Conservation (phyloP, 2,888 invertebrate genomes). For the Drosophila phalerata region DNA sequence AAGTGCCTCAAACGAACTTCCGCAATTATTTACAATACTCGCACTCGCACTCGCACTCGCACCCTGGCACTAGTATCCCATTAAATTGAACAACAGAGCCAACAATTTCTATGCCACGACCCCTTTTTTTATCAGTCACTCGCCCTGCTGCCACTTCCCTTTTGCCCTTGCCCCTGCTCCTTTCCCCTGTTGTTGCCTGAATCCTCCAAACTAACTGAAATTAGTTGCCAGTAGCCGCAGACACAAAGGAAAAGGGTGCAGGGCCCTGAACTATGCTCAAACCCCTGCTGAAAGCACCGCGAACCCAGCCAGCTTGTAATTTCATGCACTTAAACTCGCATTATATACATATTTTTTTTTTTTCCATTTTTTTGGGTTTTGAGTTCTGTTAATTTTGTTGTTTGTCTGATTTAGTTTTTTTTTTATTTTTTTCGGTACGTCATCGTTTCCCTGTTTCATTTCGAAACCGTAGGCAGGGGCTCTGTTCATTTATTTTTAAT, state of each 20-base stretch:
- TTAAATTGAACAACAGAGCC: conserved; percentile 57
- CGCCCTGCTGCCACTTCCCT: background rate
- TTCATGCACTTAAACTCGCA: conserved; percentile 78
- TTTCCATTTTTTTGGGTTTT: conserved; percentile 34
- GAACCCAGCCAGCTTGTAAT: conserved; percentile 57
- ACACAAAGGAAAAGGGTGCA: conserved; percentile 45
- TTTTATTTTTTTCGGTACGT: conserved; percentile 52
- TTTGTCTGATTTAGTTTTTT: conserved; percentile 69
- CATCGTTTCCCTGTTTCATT: conserved; percentile 63
- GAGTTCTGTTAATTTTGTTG: conserved; percentile 69
- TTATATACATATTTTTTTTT: conserved; percentile 43
- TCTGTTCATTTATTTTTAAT: conserved; percentile 46
- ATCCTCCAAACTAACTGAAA: conserved; percentile 35
- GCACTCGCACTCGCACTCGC: conserved; percentile 30
- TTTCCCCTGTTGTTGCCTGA: background rate
- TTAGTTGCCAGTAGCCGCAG: conserved; percentile 41
- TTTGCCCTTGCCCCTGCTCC: conserved; percentile 1
- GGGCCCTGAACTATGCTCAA: conserved; percentile 8
- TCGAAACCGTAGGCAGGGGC: conserved; percentile 56
- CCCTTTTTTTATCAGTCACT: conserved; percentile 30
- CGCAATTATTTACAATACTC: conserved; percentile 78
- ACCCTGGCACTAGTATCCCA: conserved; percentile 47
- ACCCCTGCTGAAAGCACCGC: conserved; percentile 13
- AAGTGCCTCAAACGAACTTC: conserved; percentile 70
- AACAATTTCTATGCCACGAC: conserved; percentile 35